Evolutionary conservation across 2,888 invertebrate species (phyloP).

Genomic region (Bombylius discolor): DNA sequence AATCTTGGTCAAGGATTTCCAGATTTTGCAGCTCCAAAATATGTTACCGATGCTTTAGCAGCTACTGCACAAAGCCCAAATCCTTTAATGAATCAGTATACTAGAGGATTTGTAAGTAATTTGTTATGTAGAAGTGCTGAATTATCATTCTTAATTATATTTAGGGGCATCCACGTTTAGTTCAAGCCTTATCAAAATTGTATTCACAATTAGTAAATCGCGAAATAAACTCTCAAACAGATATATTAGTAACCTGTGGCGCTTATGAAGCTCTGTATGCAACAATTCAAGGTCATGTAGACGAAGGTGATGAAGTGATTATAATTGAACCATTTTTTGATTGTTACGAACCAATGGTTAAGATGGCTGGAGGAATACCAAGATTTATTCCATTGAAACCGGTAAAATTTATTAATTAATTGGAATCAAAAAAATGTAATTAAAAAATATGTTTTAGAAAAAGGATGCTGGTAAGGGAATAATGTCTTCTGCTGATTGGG

Average conservation of each 20-base stretch:
- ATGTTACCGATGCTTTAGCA: constrained; percentile 64
- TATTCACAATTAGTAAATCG: constrained; percentile 67
- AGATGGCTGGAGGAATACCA: constrained; percentile 72
- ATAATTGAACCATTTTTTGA: constrained; percentile 98
- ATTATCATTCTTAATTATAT: background rate
- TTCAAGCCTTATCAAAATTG: constrained; percentile 68
- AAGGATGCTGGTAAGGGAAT: background rate
- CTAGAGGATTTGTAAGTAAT: constrained; percentile 76
- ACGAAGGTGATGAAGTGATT: constrained; percentile 80
- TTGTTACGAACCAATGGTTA: constrained; percentile 93
- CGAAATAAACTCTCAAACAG: constrained; percentile 68
- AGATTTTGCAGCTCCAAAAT: constrained; percentile 74
- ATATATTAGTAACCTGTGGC: constrained; percentile 80
- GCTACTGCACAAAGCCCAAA: constrained; percentile 54
- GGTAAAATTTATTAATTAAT: constrained; percentile 39
- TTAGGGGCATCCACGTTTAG: constrained; percentile 83
- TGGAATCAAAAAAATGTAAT: background rate
- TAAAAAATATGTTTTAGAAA: background rate
- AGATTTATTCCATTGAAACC: constrained; percentile 77
- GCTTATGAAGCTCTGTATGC: constrained; percentile 92
- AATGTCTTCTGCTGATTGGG: constrained; percentile 72
- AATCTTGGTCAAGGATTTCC: constrained; percentile 96
- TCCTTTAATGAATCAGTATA: constrained; percentile 78
- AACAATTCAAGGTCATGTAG: constrained; percentile 71
- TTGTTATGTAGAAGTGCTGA: background rate